Base-by-base conservation (phyloP, 2,888 invertebrate genomes). In the Diplazon laetatorius region DNA sequence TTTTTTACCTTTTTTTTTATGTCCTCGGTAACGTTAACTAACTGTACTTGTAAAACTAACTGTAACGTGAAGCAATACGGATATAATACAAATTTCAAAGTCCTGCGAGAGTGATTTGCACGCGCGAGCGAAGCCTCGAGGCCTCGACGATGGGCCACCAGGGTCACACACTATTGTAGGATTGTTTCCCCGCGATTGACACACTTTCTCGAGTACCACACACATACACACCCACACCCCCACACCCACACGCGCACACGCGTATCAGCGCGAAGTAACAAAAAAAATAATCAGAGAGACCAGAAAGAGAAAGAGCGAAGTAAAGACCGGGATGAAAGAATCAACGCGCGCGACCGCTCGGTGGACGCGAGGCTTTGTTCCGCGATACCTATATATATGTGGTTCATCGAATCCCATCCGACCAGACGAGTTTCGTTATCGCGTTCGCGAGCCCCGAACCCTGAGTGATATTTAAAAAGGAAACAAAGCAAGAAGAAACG, bases 151-250 rank as follows among this genome's bases (percentile, higher is more conserved):
- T n/a, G n/a, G 10, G 22, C 22, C 8, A 42, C 39, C 50, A 37
- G 39, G 37, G 65, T 46, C 48, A 35, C 35, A 35, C 35, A 20
- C 65, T 35, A 52, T 39, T 22, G 65, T 39, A 22, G 65, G 37
- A 66, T 66, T 66, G 65, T 66, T 66, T 37, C 39, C 52, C 12
- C 20, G 39, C 69, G 73, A 59, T 59, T 74, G 78, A 78, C 78
- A 78, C 70, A 78, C 78, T 78, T 78, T 78, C 69, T 57, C 77
- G 77, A 69, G 69, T 63, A 50, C 50, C 44, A 48, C 57, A 70
- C 59, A n/a, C n/a, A n/a, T n/a, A n/a, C n/a, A n/a, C n/a, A n/a
- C n/a, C n/a, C n/a, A n/a, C n/a, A n/a, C n/a, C n/a, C n/a, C n/a
- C n/a, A n/a, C n/a, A n/a, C n/a, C n/a, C n/a, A n/a, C n/a, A n/a